Base-by-base conservation (phyloP, 53 echinoderm and acorn worm species). In the Holothuria scabra region DNA sequence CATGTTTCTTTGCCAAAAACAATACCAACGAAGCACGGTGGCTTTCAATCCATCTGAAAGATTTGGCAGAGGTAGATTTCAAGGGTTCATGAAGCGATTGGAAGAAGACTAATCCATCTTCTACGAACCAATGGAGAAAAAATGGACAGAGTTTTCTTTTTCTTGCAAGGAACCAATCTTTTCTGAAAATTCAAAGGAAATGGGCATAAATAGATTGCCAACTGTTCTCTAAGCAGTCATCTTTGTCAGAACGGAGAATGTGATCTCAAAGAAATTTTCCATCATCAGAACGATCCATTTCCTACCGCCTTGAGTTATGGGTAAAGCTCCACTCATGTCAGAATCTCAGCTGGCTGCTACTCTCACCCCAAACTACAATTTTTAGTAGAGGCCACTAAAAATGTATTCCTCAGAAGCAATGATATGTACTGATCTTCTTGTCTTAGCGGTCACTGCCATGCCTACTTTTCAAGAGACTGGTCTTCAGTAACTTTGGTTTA, bases 281-380 rank as follows among this genome's bases (percentile, higher is more conserved):
- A 57, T 29, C 90, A 71, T 33, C 85, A 89, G 52, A 81, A 90
- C 37, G 71, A 86, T 60, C 32, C 81, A 28, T 59, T 29, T 58
- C 86, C 90, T 46, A 62, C 83, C 16, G 58, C 90, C 20, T 82
- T 90, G 13, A 80, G 69, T 46, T 55, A 82, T 12, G 49, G 30
- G 87, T 70, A 28, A 76, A 79, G 33, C 80, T 87, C 37, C 66
- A 67, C 8, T 12, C 66, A 4, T 64, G 87, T 22, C 59, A 78
- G 61, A 91, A 66, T 84, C 41, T 10, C 41, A 41, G 41, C 41
- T 41, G 7, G 41, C 41, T 41, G 6, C 41, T 10, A 41, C 10
- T 41, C 41, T 41, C 83, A 1, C 84, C 84, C 83, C 75, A 37
- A 33, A 82, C 18, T 9, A 38, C 83, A 31, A 84, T 84, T 33